These are phyloP conservation scores for cattle (Bos taurus) DNA, from an alignment of 2,113 vertebrate genomes.

Conservation along the genomic window DNA sequence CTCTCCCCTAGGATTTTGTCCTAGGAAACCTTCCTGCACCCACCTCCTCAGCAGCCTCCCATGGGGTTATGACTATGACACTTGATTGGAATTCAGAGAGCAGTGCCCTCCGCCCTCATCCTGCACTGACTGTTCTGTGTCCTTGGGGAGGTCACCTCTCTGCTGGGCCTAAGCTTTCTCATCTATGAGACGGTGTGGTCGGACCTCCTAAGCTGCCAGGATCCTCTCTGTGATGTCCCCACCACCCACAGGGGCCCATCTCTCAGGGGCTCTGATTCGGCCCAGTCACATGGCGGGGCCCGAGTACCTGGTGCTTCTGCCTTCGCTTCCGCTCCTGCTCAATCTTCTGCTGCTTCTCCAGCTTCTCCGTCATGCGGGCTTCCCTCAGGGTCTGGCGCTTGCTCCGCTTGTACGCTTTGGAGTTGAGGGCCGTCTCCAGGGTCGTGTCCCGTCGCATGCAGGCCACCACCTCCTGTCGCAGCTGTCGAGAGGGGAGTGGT, in stretches of 20 bases:
- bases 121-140: too few species aligned
- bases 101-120: background rate
- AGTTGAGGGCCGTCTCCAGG: slow-evolving; percentile 96
- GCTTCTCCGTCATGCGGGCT: slow-evolving; percentile 97
- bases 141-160: background rate
- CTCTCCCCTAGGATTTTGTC: background rate
- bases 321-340: slow-evolving; percentile 97
- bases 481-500: slow-evolving; percentile 73
- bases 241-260: accelerated
- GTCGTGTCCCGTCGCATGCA: slow-evolving; percentile 98
- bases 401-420: slow-evolving; percentile 97
- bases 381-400: slow-evolving; percentile 96
- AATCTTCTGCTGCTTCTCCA: slow-evolving; percentile 99
- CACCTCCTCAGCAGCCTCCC: background rate
- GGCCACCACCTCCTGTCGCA: slow-evolving; percentile 97
- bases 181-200: background rate
- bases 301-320: slow-evolving; percentile 96
- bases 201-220: accelerated
- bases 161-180: background rate
- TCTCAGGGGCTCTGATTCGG: background rate
- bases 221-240: background rate
- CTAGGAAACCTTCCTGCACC: background rate
- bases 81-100: background rate
- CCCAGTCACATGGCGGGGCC: accelerated
- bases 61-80: too few species aligned